A percentile compares a stretch with the other conserved stretches of the same genome.
Conservation (phyloP, 2,113 vertebrate genomes). For the Eidolon helvum region DNA sequence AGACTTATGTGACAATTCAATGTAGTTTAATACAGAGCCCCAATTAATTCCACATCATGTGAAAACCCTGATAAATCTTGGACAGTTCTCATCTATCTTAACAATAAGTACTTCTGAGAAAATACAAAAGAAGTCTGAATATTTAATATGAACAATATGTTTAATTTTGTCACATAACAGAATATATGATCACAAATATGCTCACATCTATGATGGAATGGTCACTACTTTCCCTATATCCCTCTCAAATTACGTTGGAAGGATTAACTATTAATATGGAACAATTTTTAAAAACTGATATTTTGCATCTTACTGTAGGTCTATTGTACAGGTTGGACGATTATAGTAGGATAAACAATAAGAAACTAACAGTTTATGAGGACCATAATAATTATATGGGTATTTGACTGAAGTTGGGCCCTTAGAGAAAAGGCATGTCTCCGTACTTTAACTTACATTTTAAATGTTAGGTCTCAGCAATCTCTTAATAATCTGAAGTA, state of each 20-base stretch:
- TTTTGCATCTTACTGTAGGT: neutral
- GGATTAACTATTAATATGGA: neutral
- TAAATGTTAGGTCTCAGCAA: neutral
- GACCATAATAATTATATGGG: neutral
- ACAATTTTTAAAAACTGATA: neutral
- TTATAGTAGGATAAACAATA: neutral
- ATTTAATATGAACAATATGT: neutral
- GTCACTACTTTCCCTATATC: neutral
- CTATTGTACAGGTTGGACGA: neutral
- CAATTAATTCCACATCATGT: neutral
- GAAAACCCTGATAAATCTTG: neutral
- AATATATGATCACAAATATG: neutral
- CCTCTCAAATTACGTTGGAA: neutral
- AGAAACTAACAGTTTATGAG: neutral
- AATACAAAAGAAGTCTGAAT: neutral
- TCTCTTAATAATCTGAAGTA: neutral
- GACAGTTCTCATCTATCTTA: neutral
- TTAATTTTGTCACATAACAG: neutral
- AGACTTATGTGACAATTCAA: conserved; percentile 6
- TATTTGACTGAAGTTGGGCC: neutral
- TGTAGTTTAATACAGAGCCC: neutral
- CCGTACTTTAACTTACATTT: neutral
- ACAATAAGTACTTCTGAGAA: neutral
- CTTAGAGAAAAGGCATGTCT: neutral
- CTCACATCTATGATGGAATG: neutral